phyloP scores from a whole-genome alignment of 2,797 vertebrate genomes.

The Gallinago solitaria region DNA sequence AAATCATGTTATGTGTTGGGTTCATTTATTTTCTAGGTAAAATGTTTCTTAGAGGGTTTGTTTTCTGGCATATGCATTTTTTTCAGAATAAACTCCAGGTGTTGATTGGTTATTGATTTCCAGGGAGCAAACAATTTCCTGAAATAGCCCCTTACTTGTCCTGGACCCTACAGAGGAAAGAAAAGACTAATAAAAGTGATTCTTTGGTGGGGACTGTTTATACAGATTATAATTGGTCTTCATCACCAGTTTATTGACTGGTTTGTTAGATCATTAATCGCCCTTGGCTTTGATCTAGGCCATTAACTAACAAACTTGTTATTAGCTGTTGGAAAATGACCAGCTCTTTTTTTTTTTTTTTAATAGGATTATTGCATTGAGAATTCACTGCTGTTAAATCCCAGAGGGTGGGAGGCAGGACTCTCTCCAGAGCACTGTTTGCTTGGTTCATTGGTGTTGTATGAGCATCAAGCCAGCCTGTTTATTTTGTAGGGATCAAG shows the following conservation, averaged over 20 bases:
- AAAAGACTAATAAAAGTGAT: not conserved
- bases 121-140: conserved; percentile 4
- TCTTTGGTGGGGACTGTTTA: not conserved
- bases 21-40: conserved; percentile 35
- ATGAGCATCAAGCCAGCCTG: not conserved
- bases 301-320: conserved; percentile 62
- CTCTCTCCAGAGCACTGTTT: not conserved
- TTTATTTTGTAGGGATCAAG: not conserved
- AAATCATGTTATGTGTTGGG: not conserved
- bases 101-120: conserved; percentile 60
- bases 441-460: not conserved
- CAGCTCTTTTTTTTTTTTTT: not conserved
- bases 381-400: not conserved
- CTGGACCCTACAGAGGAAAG: not conserved
- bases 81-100: conserved; percentile 6
- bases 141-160: not conserved
- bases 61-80: not conserved
- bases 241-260: conserved; percentile 53
- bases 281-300: conserved; percentile 37
- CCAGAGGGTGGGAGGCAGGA: not conserved
- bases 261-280: conserved; percentile 64
- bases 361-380: not conserved
- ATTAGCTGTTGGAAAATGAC: conserved; percentile 59
- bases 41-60: conserved; percentile 38
- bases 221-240: not conserved